Evolutionary conservation across 2,888 invertebrate species (phyloP).

Genomic region (Platypus cylindrus): DNA sequence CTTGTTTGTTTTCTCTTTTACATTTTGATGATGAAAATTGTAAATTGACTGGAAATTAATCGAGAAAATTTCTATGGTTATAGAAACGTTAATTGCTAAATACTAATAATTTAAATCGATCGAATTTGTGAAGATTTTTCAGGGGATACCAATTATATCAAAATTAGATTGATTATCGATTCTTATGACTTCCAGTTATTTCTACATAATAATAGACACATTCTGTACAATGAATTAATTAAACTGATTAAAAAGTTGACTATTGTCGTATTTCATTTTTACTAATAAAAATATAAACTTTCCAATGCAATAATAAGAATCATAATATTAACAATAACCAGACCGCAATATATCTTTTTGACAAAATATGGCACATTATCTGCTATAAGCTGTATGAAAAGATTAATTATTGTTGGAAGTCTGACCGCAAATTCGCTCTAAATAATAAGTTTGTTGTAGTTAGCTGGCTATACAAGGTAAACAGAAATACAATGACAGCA

Average conservation of each 20-base stretch:
- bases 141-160: too few relatives aligned
- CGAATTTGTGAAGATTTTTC: too few relatives aligned
- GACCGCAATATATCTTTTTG: slow-evolving; percentile 13
- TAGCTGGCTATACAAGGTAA: slow-evolving; percentile 12
- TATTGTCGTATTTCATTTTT: slow-evolving; percentile 12
- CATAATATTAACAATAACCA: too few relatives aligned
- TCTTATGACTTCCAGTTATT: too few relatives aligned
- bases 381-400: slow-evolving; percentile 14
- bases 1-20: too few relatives aligned
- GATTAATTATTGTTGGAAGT: slow-evolving; percentile 12
- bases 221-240: slow-evolving; percentile 11
- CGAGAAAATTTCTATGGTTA: too few relatives aligned
- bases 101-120: too few relatives aligned
- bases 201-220: too few relatives aligned
- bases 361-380: slow-evolving; percentile 15
- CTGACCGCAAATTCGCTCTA: slow-evolving; percentile 10
- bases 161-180: too few relatives aligned
- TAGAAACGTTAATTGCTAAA: too few relatives aligned
- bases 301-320: slow-evolving; percentile 12
- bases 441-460: slow-evolving; percentile 13
- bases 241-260: slow-evolving; percentile 11
- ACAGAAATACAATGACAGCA: slow-evolving; percentile 10
- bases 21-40: too few relatives aligned
- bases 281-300: slow-evolving; percentile 12
- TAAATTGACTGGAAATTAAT: too few relatives aligned